Evolutionary conservation across 1,140 invertebrate genomes (phyloP).

Genomic region (Drosophila burlai): DNA sequence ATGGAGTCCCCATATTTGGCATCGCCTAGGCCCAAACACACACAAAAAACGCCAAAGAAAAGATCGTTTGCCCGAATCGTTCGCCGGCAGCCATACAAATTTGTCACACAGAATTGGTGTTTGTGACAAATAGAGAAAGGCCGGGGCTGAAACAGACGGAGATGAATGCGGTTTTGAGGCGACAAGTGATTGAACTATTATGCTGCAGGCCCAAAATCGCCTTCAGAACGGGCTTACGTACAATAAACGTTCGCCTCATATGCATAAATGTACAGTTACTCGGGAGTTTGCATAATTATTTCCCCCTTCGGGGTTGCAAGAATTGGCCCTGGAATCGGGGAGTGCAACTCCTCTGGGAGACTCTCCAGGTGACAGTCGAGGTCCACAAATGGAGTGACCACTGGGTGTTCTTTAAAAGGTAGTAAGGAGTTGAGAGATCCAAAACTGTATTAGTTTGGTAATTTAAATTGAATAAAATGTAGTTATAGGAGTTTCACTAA

Average conservation of each 20-base stretch:
- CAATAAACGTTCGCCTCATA: slow-evolving; percentile 65
- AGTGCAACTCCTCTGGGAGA: background rate
- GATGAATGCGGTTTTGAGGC: slow-evolving; percentile 50
- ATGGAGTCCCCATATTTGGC: slow-evolving; percentile 74
- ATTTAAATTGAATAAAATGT: background rate
- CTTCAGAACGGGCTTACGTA: slow-evolving; percentile 20
- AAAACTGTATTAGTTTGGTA: background rate
- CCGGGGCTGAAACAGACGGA: slow-evolving; percentile 10
- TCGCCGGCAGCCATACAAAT: slow-evolving; percentile 68
- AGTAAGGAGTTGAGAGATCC: slow-evolving; percentile 2
- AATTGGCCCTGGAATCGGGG: background rate
- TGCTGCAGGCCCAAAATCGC: slow-evolving; percentile 54
- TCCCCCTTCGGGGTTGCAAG: background rate
- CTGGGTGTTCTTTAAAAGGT: slow-evolving; percentile 18
- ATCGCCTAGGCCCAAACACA: slow-evolving; percentile 15
- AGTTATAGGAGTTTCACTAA: background rate
- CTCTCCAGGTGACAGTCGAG: slow-evolving; percentile 2
- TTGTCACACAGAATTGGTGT: slow-evolving; percentile 83
- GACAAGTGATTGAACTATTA: slow-evolving; percentile 83
- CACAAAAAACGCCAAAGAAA: slow-evolving; percentile 32
- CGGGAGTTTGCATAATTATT: slow-evolving; percentile 32
- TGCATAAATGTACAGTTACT: slow-evolving; percentile 53
- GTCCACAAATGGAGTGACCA: slow-evolving; percentile 18
- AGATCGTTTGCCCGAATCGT: slow-evolving; percentile 35
- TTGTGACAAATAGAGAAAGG: slow-evolving; percentile 78